phyloP scores from a whole-genome alignment of 2,797 vertebrate genomes.

The Spatula versicolor region DNA sequence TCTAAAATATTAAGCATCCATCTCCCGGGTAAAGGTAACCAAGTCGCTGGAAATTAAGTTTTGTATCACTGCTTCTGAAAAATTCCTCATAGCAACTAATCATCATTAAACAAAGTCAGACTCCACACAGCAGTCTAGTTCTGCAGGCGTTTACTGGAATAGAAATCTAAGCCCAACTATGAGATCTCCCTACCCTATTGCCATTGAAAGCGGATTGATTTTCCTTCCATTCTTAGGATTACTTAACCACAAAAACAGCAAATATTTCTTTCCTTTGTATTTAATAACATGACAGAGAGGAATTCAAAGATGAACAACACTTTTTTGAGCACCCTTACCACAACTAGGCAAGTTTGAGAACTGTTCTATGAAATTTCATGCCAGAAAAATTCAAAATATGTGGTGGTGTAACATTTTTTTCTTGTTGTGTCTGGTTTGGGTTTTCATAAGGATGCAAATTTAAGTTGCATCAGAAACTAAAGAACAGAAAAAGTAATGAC shows the following conservation, averaged over 20 bases:
- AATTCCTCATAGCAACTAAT: background rate
- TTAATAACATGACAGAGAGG: background rate
- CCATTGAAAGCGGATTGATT: background rate
- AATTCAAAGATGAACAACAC: background rate
- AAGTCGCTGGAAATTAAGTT: background rate
- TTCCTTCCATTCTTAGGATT: background rate
- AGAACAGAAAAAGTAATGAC: background rate
- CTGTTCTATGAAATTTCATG: background rate
- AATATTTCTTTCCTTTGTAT: background rate
- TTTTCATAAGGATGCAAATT: background rate
- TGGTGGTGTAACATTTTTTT: background rate
- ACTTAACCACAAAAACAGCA: background rate
- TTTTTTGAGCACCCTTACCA: background rate
- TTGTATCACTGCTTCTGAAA: background rate
- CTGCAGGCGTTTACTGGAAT: background rate
- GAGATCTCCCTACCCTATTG: background rate
- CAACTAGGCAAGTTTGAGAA: background rate
- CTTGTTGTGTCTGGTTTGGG: background rate
- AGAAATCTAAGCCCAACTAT: background rate
- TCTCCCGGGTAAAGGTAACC: background rate
- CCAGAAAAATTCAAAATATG: background rate
- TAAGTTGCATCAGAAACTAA: background rate
- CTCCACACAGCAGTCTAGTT: background rate
- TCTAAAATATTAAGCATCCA: background rate
- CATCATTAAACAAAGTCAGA: background rate